phyloP scores from a whole-genome alignment of 1,140 invertebrate species.

The Tetragonula clypearis region DNA sequence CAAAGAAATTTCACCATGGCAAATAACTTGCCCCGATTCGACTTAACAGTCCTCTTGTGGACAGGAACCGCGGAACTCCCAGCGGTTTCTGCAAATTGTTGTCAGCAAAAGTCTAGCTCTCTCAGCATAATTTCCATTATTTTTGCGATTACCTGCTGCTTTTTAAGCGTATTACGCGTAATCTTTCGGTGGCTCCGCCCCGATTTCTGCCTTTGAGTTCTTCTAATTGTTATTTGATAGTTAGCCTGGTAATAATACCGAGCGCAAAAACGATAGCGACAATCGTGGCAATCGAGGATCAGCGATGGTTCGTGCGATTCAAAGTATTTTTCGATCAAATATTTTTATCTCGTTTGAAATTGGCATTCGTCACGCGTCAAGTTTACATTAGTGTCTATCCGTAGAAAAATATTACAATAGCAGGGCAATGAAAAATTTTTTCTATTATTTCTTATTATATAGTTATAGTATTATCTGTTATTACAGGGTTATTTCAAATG shows the following conservation, averaged over 20 bases:
- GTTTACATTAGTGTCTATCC: no score
- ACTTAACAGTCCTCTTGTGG: background rate
- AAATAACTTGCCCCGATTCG: background rate
- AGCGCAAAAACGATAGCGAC: background rate
- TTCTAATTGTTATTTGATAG: background rate
- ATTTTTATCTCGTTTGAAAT: no score
- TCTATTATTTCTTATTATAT: no score
- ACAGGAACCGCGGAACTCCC: background rate
- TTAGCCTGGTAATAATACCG: background rate
- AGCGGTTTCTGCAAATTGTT: background rate
- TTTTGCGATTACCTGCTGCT: background rate
- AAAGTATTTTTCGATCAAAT: no score
- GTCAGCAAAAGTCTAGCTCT: no score
- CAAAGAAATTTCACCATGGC: background rate
- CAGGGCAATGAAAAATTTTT: no score
- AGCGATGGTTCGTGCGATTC: background rate
- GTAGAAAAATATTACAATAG: no score
- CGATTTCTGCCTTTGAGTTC: background rate
- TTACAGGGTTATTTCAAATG: no score
- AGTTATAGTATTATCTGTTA: no score
- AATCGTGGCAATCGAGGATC: background rate
- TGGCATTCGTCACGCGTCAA: no score
- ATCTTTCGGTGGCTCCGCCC: background rate
- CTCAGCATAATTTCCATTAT: background rate
- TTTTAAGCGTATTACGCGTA: conserved; percentile 15